These are phyloP conservation scores for Otolemur crassicaudatus DNA, from an alignment of 2,797 vertebrate species.

Conservation along the genomic window DNA sequence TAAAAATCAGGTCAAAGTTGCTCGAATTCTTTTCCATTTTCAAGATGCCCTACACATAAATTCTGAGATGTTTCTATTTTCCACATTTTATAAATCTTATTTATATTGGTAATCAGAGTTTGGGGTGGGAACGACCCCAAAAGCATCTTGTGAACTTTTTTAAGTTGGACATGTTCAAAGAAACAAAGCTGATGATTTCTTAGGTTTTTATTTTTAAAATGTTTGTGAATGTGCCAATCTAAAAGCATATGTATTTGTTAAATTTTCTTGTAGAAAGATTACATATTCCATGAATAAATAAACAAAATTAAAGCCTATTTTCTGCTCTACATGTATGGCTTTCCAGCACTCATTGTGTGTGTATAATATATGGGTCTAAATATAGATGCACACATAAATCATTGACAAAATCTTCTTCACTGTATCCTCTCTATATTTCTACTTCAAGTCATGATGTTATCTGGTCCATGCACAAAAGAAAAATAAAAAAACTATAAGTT, in stretches of 20 bases:
- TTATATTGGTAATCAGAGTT: conserved; percentile 67
- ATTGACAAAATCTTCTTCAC: conserved; percentile 43
- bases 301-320: conserved; percentile 18
- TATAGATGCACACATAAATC: neutral
- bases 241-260: conserved; percentile 56
- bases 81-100: conserved; percentile 40
- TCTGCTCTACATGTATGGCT: neutral
- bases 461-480: conserved; percentile 23
- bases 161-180: conserved; percentile 41
- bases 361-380: conserved; percentile 2
- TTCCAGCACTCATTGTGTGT: neutral
- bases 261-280: conserved; percentile 39
- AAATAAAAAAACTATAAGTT: neutral
- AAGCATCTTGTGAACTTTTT: conserved; percentile 23
- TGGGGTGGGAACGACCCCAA: neutral
- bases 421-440: neutral
- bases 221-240: neutral
- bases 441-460: conserved; percentile 32
- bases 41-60: conserved; percentile 75
- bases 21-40: conserved; percentile 82
- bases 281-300: conserved; percentile 52
- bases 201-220: neutral
- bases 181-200: conserved; percentile 55
- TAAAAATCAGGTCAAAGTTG: conserved; percentile 89
- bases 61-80: conserved; percentile 64